Percentiles rank a stretch among this genome's conserved stretches.
Conservation (phyloP, 2,113 vertebrate species). For the Meleagris gallopavo region DNA sequence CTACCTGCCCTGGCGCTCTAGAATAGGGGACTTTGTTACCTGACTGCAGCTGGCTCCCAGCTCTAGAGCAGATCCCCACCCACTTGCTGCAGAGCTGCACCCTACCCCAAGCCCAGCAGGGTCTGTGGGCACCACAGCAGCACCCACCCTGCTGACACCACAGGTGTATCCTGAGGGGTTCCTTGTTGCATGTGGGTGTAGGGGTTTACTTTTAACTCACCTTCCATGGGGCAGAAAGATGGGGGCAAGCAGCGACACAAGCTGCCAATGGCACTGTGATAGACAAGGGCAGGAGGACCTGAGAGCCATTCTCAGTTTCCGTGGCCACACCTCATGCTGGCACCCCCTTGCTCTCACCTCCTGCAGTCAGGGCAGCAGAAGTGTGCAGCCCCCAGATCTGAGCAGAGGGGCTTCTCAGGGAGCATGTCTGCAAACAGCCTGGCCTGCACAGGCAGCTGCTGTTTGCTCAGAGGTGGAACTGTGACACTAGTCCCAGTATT, state of each 20-base stretch:
- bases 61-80: neutral
- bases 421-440: neutral
- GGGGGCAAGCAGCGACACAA: neutral
- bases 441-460: neutral
- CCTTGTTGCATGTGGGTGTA: neutral
- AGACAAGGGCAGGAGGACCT: neutral
- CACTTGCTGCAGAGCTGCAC: neutral
- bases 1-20: neutral
- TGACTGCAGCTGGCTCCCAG: neutral
- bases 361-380: neutral
- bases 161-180: neutral
- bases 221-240: neutral
- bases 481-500: conserved; percentile 28
- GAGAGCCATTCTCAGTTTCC: neutral
- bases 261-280: neutral
- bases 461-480: conserved; percentile 5
- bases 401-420: neutral
- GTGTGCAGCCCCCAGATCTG: rapidly evolving
- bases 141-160: rapidly evolving
- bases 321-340: neutral
- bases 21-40: neutral
- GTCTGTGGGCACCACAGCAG: rapidly evolving
- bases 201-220: neutral
- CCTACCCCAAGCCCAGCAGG: rapidly evolving
- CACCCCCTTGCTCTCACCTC: neutral